These are phyloP conservation scores for Dermochelys coriacea DNA, from an alignment of 2,797 vertebrate genomes.

Conservation along the genomic window DNA sequence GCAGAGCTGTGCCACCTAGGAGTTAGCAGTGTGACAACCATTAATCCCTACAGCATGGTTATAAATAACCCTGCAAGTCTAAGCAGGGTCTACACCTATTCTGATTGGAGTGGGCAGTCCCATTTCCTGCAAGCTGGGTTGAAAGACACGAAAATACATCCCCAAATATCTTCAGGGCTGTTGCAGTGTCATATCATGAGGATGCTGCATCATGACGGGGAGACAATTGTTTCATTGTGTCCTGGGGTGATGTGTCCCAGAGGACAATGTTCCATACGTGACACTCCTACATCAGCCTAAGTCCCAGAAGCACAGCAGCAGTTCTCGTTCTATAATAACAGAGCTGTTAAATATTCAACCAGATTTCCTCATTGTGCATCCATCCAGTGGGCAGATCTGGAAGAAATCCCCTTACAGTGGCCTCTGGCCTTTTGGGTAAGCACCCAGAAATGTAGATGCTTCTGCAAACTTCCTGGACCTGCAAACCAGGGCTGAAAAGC, in stretches of 20 bases:
- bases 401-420: not conserved
- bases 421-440: not conserved
- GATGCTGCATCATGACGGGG: rapidly evolving
- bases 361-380: not conserved
- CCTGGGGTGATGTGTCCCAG: not conserved
- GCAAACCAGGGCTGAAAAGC: rapidly evolving
- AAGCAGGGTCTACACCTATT: not conserved
- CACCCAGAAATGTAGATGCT: not conserved
- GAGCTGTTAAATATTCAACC: not conserved
- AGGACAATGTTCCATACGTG: not conserved
- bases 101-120: not conserved
- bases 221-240: rapidly evolving
- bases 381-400: not conserved
- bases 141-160: not conserved
- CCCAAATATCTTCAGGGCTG: not conserved
- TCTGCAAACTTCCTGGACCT: not conserved
- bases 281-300: rapidly evolving
- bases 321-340: rapidly evolving
- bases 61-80: not conserved
- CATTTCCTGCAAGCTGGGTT: not conserved
- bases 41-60: not conserved
- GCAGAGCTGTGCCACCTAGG: not conserved
- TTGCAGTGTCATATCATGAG: not conserved
- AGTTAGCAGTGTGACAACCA: not conserved
- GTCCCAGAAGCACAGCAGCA: rapidly evolving